These are phyloP conservation scores for Diarsia rubi DNA, from an alignment of 2,888 invertebrate genomes.

Conservation along the genomic window DNA sequence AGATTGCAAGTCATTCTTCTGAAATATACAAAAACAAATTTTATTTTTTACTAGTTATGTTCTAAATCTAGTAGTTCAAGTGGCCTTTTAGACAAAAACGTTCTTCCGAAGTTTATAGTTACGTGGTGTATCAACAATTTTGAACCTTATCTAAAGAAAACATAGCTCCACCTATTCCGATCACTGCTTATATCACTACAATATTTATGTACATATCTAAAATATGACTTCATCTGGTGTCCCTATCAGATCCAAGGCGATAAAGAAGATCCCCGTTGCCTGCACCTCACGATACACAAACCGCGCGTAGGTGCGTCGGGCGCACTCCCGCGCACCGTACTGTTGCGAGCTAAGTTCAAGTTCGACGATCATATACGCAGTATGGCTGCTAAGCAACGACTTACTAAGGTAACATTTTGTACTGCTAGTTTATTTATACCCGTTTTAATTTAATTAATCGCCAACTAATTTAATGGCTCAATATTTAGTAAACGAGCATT, in stretches of 20 bases:
- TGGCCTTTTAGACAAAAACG: too few relatives aligned
- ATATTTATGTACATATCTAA: background rate
- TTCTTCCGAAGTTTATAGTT: background rate
- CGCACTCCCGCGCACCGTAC: constrained; percentile 93
- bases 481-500: background rate
- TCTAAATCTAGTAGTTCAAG: too few relatives aligned
- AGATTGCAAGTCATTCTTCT: too few relatives aligned
- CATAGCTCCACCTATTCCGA: constrained; percentile 5
- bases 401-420: constrained; percentile 92
- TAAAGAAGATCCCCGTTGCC: constrained; percentile 98
- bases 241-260: constrained; percentile 94
- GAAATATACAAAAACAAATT: too few relatives aligned
- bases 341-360: constrained; percentile 97
- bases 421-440: background rate
- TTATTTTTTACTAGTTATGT: too few relatives aligned
- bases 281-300: constrained; percentile 98
- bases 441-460: background rate
- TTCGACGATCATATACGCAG: constrained; percentile 99
- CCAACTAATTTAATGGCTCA: background rate
- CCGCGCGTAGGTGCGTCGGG: constrained; percentile 91
- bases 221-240: background rate
- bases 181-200: background rate
- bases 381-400: constrained; percentile 99
- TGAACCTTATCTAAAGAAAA: too few relatives aligned
- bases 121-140: too few relatives aligned